phyloP scores from a whole-genome alignment of 2,888 invertebrate species.

The Pedicia rivosa region DNA sequence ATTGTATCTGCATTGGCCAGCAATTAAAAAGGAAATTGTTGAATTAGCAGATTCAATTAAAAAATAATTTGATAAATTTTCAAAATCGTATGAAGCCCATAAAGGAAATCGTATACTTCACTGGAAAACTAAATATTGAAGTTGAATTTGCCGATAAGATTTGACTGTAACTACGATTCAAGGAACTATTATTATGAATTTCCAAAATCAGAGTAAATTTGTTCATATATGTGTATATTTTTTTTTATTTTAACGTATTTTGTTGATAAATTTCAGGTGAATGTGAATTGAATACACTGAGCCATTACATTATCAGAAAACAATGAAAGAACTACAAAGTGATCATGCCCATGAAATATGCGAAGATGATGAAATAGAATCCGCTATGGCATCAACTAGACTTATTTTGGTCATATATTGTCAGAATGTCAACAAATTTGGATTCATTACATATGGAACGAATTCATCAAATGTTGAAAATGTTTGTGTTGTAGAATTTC shows the following conservation, averaged over 20 bases:
- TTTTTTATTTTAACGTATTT: slow-evolving; percentile 7
- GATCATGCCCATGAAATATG: slow-evolving; percentile 41
- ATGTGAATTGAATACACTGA: slow-evolving; percentile 78
- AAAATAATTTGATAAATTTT: slow-evolving; percentile 68
- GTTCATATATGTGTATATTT: not conserved
- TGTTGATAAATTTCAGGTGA: slow-evolving; percentile 34
- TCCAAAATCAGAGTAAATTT: slow-evolving; percentile 61
- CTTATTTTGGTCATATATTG: slow-evolving; percentile 88
- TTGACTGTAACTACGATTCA: slow-evolving; percentile 83
- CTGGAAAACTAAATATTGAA: slow-evolving; percentile 85
- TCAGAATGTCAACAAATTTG: slow-evolving; percentile 91
- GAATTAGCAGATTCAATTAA: slow-evolving; percentile 69
- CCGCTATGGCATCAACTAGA: slow-evolving; percentile 87
- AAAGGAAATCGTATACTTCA: slow-evolving; percentile 82
- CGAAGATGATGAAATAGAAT: slow-evolving; percentile 83
- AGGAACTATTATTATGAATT: slow-evolving; percentile 86
- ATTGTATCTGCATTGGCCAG: slow-evolving; percentile 96
- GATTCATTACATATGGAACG: slow-evolving; percentile 81
- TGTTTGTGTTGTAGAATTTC: slow-evolving; percentile 87
- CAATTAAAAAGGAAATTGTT: slow-evolving; percentile 85
- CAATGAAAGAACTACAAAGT: slow-evolving; percentile 35
- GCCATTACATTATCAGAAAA: slow-evolving; percentile 53
- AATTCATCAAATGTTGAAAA: slow-evolving; percentile 90
- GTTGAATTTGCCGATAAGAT: slow-evolving; percentile 73
- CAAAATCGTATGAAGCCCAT: slow-evolving; percentile 76